Conservation (phyloP, 2,888 invertebrate genomes). For the Ophion slaviceki region DNA sequence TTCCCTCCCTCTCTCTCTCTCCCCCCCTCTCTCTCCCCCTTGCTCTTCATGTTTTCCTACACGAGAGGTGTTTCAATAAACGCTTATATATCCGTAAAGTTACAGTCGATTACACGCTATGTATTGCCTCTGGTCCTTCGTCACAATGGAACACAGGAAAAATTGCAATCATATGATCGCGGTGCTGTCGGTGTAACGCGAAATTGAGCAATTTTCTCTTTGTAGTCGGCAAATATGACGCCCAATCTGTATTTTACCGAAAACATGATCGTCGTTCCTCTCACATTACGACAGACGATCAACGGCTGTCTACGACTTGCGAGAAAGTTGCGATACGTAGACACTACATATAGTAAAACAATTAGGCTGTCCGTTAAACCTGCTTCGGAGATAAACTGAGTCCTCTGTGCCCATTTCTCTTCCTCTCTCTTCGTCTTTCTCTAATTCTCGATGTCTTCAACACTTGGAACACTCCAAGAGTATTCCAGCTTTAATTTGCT, state of each 20-base stretch:
- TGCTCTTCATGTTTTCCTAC: constrained; percentile 35
- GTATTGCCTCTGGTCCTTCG: constrained; percentile 20
- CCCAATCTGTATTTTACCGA: neutral
- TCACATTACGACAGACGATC: neutral
- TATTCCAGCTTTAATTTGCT: constrained; percentile 32
- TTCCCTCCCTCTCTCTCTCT: neutral
- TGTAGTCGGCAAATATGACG: constrained; percentile 16
- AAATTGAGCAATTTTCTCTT: constrained; percentile 49
- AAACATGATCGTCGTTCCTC: neutral
- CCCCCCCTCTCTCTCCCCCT: neutral
- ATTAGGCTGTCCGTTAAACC: neutral
- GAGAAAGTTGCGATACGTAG: constrained; percentile 6
- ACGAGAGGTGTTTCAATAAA: constrained; percentile 47
- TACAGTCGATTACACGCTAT: constrained; percentile 52
- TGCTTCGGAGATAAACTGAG: neutral
- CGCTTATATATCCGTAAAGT: constrained; percentile 51
- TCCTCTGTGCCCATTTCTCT: neutral
- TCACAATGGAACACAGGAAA: constrained; percentile 36
- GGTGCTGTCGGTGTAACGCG: constrained; percentile 27
- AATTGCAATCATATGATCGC: constrained; percentile 33
- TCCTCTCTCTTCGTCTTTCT: neutral
- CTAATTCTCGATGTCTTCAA: neutral
- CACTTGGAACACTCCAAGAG: constrained; percentile 21
- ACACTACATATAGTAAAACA: constrained; percentile 2
- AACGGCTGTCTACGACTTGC: constrained; percentile 3